These are phyloP conservation scores for Thymelicus lineola DNA, from an alignment of 2,888 invertebrate genomes.

Conservation along the genomic window DNA sequence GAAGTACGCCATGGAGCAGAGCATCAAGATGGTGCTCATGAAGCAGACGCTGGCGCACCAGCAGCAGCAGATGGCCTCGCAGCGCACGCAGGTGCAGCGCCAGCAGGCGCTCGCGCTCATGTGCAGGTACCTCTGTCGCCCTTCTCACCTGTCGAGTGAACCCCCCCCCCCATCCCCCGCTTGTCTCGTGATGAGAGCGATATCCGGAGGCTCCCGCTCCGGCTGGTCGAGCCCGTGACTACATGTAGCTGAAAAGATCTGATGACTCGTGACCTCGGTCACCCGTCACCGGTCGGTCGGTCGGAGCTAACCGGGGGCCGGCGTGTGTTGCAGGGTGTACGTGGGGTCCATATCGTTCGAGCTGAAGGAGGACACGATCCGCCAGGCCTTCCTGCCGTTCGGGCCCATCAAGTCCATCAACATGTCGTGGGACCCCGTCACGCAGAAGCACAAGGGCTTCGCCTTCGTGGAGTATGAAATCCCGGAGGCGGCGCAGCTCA, in stretches of 20 bases:
- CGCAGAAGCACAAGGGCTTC: conserved; percentile 99
- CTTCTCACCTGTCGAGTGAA: too few species aligned
- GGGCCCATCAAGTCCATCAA: conserved; percentile 99
- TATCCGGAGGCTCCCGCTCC: conserved; percentile 65
- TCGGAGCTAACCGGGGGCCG: too few species aligned
- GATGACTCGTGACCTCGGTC: conserved; percentile 55
- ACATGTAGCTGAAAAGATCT: conserved; percentile 88
- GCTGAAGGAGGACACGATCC: conserved; percentile 98
- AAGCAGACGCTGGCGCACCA: conserved; percentile 99
- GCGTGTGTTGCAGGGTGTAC: conserved; percentile 91
- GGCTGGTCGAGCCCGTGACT: conserved; percentile 75
- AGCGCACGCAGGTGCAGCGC: conserved; percentile 94
- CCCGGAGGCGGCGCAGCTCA: conserved; percentile 99
- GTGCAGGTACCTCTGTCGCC: conserved; percentile 95
- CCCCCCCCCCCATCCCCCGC: background rate
- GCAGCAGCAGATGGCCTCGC: conserved; percentile 96
- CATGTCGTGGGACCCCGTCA: conserved; percentile 99
- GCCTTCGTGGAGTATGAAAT: conserved; percentile 99
- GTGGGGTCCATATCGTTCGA: conserved; percentile 99
- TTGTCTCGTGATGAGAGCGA: conserved; percentile 69
- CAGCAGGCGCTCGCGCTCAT: conserved; percentile 96
- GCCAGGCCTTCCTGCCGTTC: conserved; percentile 98
- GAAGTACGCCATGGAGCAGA: conserved; percentile 99
- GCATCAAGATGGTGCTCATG: conserved; percentile 99
- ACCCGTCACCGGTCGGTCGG: too few species aligned